Conservation (phyloP, 1,140 invertebrate species). For the Teleopsis dalmanni region DNA sequence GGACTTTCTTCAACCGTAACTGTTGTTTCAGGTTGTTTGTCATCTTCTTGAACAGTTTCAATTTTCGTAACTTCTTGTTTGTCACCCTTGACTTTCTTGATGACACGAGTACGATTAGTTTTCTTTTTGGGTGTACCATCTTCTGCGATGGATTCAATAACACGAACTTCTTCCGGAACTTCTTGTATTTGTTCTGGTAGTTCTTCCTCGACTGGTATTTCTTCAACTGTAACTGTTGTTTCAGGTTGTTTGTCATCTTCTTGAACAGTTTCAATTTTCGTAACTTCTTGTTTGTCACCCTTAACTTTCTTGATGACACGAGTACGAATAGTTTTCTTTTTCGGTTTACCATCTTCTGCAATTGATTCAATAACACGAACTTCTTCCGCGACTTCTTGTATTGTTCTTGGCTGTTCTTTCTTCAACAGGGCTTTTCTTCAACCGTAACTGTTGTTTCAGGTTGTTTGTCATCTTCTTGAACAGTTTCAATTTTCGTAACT, state of each 20-base stretch:
- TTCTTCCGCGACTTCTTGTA: constrained; percentile 44
- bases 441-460: constrained; percentile 25
- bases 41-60: constrained; percentile 42
- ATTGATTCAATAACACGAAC: constrained; percentile 18
- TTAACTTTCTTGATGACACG: constrained; percentile 30
- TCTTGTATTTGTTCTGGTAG: neutral
- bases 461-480: constrained; percentile 23
- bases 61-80: constrained; percentile 39
- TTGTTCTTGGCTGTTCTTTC: constrained; percentile 23
- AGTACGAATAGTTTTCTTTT: constrained; percentile 25
- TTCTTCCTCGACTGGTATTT: constrained; percentile 5
- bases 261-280: constrained; percentile 40
- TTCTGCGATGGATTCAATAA: constrained; percentile 17
- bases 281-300: constrained; percentile 34
- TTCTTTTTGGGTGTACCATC: constrained; percentile 13
- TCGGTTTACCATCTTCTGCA: constrained; percentile 17
- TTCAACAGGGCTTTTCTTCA: constrained; percentile 19
- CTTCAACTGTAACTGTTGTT: constrained; percentile 28
- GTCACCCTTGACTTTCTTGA: constrained; percentile 29
- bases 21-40: constrained; percentile 33
- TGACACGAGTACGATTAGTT: constrained; percentile 24
- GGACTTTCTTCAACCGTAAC: constrained; percentile 22
- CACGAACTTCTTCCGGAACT: constrained; percentile 12
- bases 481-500: constrained; percentile 35
- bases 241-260: constrained; percentile 37